These are phyloP conservation scores for Seriola quinqueradiata DNA, from an alignment of 2,113 vertebrate genomes.

Conservation along the genomic window DNA sequence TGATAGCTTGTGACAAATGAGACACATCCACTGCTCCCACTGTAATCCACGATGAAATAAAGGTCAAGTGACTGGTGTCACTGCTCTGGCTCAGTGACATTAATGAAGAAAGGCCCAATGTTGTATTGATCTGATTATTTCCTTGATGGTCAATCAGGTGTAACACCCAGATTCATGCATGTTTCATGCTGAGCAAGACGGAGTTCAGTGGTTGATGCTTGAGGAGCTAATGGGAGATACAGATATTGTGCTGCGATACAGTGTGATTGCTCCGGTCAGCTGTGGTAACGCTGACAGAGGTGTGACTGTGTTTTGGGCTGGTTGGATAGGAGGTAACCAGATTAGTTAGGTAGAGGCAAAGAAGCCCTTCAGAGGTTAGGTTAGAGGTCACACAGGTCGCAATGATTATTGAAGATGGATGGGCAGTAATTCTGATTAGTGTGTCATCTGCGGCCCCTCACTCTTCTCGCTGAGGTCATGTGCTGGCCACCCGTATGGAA, in stretches of 20 bases:
- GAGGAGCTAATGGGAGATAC: conserved; percentile 32
- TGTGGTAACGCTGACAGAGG: conserved; percentile 18
- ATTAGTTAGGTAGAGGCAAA: neutral
- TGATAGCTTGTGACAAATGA: conserved; percentile 31
- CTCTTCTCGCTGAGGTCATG: neutral
- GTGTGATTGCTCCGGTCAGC: conserved; percentile 34
- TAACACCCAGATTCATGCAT: conserved; percentile 22
- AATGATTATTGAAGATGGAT: neutral
- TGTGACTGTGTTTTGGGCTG: conserved; percentile 6
- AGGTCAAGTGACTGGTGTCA: conserved; percentile 37
- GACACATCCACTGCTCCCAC: conserved; percentile 20
- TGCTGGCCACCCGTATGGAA: neutral
- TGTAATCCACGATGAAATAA: conserved; percentile 44
- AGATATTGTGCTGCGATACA: conserved; percentile 25
- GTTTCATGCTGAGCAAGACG: conserved; percentile 11
- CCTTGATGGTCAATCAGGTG: conserved; percentile 25
- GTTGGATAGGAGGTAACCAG: neutral
- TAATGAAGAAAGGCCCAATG: conserved; percentile 49
- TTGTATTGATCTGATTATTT: conserved; percentile 65
- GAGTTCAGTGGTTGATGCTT: neutral
- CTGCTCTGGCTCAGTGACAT: conserved; percentile 36
- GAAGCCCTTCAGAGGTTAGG: neutral
- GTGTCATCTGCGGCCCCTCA: conserved; percentile 2
- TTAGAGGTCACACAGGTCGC: conserved; percentile 19
- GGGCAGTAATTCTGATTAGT: neutral